These are phyloP conservation scores for Astatotilapia flaviijosephi DNA, from an alignment of 2,113 vertebrate genomes.

Conservation along the genomic window DNA sequence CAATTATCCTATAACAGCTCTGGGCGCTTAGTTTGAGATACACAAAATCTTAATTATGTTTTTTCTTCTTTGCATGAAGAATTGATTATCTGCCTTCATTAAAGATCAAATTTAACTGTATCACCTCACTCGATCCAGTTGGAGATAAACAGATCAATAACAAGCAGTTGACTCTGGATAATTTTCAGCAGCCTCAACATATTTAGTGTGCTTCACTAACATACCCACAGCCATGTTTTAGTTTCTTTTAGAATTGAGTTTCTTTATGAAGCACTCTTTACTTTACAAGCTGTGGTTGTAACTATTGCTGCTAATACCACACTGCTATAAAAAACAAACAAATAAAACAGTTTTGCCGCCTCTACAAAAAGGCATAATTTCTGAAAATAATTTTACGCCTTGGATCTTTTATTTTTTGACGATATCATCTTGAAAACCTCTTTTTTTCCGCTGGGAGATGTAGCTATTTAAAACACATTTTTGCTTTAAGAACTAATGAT, in stretches of 20 bases:
- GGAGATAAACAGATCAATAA: conserved; percentile 10
- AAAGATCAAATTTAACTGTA: neutral
- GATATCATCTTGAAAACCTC: neutral
- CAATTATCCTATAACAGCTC: neutral
- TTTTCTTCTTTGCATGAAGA: neutral
- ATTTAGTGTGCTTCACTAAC: neutral
- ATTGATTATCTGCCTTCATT: conserved; percentile 7
- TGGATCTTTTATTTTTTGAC: neutral
- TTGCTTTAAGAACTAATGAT: neutral
- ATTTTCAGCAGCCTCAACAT: neutral
- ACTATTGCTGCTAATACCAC: neutral
- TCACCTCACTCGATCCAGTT: neutral
- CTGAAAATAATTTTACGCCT: neutral
- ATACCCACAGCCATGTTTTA: neutral
- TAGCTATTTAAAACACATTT: neutral
- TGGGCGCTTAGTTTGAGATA: neutral
- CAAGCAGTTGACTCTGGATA: neutral
- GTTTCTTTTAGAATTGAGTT: neutral
- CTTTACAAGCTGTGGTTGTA: neutral
- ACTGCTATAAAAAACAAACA: neutral
- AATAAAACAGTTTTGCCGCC: neutral
- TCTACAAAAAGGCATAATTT: neutral
- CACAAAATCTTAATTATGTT: neutral
- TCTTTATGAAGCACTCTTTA: neutral
- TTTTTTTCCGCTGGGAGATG: neutral